phyloP scores from a whole-genome alignment of 30 jellyfish, hydroid and myxozoan genomes.

The Cassiopea andromeda region DNA sequence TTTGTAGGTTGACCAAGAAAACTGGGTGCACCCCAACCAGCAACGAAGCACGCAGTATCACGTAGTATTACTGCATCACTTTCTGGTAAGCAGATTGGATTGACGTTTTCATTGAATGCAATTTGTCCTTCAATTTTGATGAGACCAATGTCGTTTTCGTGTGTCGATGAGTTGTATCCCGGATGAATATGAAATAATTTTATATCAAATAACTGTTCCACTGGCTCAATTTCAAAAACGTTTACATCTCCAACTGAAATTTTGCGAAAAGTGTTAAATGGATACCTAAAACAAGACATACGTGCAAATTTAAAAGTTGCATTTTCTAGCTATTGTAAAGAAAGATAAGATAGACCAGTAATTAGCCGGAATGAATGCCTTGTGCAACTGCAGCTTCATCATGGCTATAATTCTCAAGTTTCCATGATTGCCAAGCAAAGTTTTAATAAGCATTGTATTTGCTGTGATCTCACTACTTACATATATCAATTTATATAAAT shows the following conservation, averaged over 20 bases:
- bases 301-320: neutral
- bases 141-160: conserved; percentile 89
- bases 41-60: conserved; percentile 76
- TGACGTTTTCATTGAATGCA: conserved; percentile 61
- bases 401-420: no score
- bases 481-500: no score
- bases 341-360: no score
- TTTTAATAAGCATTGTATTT: no score
- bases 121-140: conserved; percentile 53
- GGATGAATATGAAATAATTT: conserved; percentile 83
- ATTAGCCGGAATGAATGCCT: no score
- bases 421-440: no score
- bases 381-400: no score
- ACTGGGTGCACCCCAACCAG: conserved; percentile 96
- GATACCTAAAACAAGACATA: conserved; percentile 60
- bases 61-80: conserved; percentile 19
- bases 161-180: conserved; percentile 69
- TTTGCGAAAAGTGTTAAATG: conserved; percentile 61
- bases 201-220: conserved; percentile 58
- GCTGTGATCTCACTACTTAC: no score
- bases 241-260: conserved; percentile 82
- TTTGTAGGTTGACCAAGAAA: conserved; percentile 84
- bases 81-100: conserved; percentile 76
- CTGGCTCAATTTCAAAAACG: conserved; percentile 48
- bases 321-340: no score